Conservation (phyloP, 1,140 invertebrate genomes). For the Colletes latitarsis region DNA sequence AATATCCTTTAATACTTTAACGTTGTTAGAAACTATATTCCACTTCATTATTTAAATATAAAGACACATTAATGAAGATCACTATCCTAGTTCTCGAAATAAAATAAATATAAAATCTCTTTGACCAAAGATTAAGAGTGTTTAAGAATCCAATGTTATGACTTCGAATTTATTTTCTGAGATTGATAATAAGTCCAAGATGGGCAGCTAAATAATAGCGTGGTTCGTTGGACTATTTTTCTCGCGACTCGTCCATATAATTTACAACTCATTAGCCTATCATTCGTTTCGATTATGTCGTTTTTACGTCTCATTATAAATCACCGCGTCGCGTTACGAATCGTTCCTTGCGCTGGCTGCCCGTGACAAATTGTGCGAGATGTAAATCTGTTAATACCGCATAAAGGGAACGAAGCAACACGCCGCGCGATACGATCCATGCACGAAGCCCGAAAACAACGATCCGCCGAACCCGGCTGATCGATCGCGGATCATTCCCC, state of each 20-base stretch:
- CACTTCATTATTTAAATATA: too few relatives aligned
- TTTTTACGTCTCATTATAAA: constrained; percentile 33
- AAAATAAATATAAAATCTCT: too few relatives aligned
- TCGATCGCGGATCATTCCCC: constrained; percentile 34
- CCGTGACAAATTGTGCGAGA: constrained; percentile 55
- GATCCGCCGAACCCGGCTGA: constrained; percentile 19
- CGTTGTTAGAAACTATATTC: too few relatives aligned
- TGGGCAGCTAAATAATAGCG: not conserved
- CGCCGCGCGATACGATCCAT: constrained; percentile 13
- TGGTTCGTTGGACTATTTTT: not conserved
- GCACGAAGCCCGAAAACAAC: constrained; percentile 10
- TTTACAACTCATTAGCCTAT: constrained; percentile 33
- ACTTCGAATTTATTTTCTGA: too few relatives aligned
- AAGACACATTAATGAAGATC: too few relatives aligned
- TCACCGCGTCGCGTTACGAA: constrained; percentile 33
- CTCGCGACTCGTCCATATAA: not conserved
- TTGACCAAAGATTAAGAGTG: too few relatives aligned
- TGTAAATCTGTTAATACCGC: constrained; percentile 47
- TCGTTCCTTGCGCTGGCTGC: constrained; percentile 1
- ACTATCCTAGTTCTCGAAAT: too few relatives aligned
- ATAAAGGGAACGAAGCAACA: constrained; percentile 7
- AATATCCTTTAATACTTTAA: too few relatives aligned
- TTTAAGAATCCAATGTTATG: too few relatives aligned
- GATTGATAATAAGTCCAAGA: too few relatives aligned
- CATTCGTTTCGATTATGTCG: constrained; percentile 49